These are phyloP conservation scores for Ariolimax columbianus DNA, from an alignment of 2,888 invertebrate genomes.

Conservation along the genomic window DNA sequence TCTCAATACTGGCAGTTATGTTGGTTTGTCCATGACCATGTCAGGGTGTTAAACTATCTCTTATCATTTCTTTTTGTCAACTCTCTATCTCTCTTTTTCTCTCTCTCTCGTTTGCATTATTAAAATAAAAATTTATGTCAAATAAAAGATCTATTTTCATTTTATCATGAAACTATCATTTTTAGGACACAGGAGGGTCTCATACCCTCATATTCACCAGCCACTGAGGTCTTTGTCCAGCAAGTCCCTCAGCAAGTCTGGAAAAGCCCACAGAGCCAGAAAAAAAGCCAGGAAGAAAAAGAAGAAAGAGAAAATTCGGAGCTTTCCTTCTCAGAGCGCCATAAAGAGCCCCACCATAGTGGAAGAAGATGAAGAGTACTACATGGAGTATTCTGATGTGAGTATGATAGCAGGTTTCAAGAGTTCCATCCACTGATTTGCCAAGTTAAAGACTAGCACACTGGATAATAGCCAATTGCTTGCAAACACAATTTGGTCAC, in stretches of 20 bases:
- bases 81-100: too few species aligned
- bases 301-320: slow-evolving; percentile 63
- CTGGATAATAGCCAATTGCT: too few species aligned
- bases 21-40: too few species aligned
- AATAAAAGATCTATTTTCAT: neutral
- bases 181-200: slow-evolving; percentile 69
- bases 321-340: slow-evolving; percentile 71
- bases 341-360: slow-evolving; percentile 68
- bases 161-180: neutral
- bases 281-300: slow-evolving; percentile 66
- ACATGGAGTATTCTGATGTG: slow-evolving; percentile 50
- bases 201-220: slow-evolving; percentile 73
- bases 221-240: slow-evolving; percentile 69
- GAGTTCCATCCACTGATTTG: too few species aligned
- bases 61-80: too few species aligned
- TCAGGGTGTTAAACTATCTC: too few species aligned
- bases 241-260: slow-evolving; percentile 57
- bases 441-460: too few species aligned
- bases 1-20: too few species aligned
- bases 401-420: too few species aligned
- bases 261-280: slow-evolving; percentile 40
- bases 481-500: too few species aligned
- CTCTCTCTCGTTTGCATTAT: too few species aligned
- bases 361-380: slow-evolving; percentile 65
- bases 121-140: too few species aligned